Base-by-base conservation (phyloP, 2,113 vertebrate species). In the Malurus alboscapulatus region DNA sequence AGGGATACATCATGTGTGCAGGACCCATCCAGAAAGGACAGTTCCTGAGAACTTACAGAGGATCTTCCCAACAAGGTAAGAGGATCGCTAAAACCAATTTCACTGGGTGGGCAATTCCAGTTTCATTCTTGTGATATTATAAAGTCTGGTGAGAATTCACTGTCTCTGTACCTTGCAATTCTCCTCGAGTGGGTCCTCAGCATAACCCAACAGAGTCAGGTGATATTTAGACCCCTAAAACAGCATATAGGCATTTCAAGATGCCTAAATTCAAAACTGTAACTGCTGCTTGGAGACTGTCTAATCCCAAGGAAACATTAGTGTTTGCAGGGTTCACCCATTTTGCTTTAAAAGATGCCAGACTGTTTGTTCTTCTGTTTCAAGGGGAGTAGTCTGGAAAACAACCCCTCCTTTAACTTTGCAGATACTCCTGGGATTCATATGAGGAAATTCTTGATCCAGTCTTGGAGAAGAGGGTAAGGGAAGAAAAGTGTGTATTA, bases 1-100 rank as follows among this genome's bases (percentile, higher is more conserved):
- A 10, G 20, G 20, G 7, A 16, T n/a, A 4, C 21, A 86, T 32
- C 1, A 3, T 1, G 0, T 30, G 9, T 14, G 17, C 66, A 54
- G n/a, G 58, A 57, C 10, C 2, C 18, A 75, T 30, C 6, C 21
- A n/a, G 48, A 83, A 88, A 74, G 24, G 17, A 53, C 1, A 0
- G 15, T 24, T 45, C 62, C 29, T 57, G 59, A 73, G 91, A 61
- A 76, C 8, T 29, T 72, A 40, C 7, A 53, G 38, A 51, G 17
- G 15, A 38, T 34, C 13, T 78, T 79, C 45, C 22, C 14, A 78
- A 30, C 45, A 45, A 19, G 1, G 2, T n/a, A 66, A 30, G 7
- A 63, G 7, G 5, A 53, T 67, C 34, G 54, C 17, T 59, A 50
- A 47, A 91, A 76, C 21, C 3, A 34, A 25, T 59, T 69, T 58